These are phyloP conservation scores for Metopolophium dirhodum DNA, from an alignment of 1,140 invertebrate species.

Conservation along the genomic window DNA sequence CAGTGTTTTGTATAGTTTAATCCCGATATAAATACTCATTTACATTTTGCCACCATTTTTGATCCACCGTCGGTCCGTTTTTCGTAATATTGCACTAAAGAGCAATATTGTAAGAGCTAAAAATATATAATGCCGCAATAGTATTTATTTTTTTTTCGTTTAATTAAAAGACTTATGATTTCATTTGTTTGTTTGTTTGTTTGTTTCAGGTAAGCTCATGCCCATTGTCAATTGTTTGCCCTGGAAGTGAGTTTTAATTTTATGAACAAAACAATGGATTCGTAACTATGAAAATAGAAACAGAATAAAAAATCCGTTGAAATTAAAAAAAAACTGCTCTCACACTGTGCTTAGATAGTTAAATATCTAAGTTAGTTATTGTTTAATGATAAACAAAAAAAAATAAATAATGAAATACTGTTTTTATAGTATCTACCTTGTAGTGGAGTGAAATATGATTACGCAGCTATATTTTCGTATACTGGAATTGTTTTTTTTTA, in stretches of 20 bases:
- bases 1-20: neutral
- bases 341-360: neutral
- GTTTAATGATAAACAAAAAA: neutral
- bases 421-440: neutral
- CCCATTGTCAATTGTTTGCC: neutral
- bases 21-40: neutral
- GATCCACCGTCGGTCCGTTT: neutral
- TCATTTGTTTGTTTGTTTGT: slow-evolving; percentile 17
- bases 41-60: neutral
- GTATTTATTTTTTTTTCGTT: neutral
- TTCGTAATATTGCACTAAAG: neutral
- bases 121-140: neutral
- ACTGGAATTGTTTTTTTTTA: neutral
- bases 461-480: neutral
- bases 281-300: slow-evolving; percentile 2
- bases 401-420: neutral
- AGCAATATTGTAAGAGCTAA: neutral
- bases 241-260: slow-evolving; percentile 26
- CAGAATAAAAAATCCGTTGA: neutral
- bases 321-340: neutral
- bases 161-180: slow-evolving; percentile 34
- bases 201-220: slow-evolving; percentile 47
- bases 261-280: neutral
- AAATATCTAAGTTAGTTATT: neutral
- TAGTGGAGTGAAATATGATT: neutral